Conservation (phyloP, 2,797 vertebrate species). For the Mormyrus hasselquistii region DNA sequence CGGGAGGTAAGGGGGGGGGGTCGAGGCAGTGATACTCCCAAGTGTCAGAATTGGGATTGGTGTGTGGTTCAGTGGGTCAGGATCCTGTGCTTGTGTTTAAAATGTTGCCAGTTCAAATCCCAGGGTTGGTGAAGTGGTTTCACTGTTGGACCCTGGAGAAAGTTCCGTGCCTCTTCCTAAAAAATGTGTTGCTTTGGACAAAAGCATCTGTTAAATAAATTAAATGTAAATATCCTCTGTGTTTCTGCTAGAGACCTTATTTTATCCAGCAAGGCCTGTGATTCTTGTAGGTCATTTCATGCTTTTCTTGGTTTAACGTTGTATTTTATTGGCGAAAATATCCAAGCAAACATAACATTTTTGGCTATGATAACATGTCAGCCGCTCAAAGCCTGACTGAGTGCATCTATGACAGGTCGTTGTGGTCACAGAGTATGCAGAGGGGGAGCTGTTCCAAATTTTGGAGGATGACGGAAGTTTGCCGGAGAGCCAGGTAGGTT, state of each 20-base stretch:
- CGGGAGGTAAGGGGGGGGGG: constrained; percentile 65
- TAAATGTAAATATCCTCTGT: background rate
- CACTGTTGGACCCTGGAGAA: background rate
- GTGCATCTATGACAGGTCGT: constrained; percentile 69
- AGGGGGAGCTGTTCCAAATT: constrained; percentile 92
- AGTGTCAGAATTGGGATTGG: background rate
- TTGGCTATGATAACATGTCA: background rate
- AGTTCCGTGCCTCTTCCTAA: background rate
- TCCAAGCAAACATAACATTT: background rate
- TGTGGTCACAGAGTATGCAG: constrained; percentile 92
- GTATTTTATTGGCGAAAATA: background rate
- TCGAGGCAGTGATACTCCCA: background rate
- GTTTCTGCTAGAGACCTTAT: background rate
- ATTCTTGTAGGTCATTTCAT: background rate
- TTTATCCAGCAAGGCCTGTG: background rate
- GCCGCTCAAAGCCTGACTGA: background rate
- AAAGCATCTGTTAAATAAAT: background rate
- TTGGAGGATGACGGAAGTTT: constrained; percentile 85
- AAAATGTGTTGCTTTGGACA: background rate
- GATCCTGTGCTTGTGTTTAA: background rate
- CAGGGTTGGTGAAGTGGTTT: background rate
- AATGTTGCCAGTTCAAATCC: background rate
- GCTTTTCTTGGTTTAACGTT: background rate
- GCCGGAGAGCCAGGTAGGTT: constrained; percentile 78
- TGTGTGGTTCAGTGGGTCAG: background rate